Evolutionary conservation across 2,113 vertebrate species (phyloP).

Genomic region (Atherinomorus stipes): DNA sequence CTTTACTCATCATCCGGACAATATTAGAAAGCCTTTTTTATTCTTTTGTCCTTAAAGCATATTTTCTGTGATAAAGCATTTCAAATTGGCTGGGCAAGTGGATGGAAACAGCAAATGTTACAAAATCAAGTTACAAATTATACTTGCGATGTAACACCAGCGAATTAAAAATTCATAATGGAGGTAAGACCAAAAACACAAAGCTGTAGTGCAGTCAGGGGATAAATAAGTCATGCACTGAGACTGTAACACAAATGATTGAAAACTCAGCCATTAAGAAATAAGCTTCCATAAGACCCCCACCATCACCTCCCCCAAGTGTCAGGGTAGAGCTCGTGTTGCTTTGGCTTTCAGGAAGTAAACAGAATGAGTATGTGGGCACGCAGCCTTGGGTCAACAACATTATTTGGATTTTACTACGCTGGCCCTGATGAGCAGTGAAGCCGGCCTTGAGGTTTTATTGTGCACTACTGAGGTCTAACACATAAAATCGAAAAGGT

Average conservation of each 20-base stretch:
- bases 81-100: no score
- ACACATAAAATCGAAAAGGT: slow-evolving; percentile 80
- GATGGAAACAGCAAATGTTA: no score
- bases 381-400: slow-evolving; percentile 65
- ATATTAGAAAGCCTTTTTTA: no score
- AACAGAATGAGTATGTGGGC: slow-evolving; percentile 55
- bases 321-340: not conserved
- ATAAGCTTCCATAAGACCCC: slow-evolving; percentile 9
- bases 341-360: slow-evolving; percentile 29
- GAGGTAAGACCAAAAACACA: slow-evolving; percentile 13
- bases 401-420: slow-evolving; percentile 73
- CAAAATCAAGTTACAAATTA: no score
- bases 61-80: no score
- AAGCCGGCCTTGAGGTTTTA: slow-evolving; percentile 76
- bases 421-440: slow-evolving; percentile 34
- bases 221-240: not conserved
- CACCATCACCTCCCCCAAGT: slow-evolving; percentile 7
- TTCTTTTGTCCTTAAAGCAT: no score
- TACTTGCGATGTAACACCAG: not conserved
- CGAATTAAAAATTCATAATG: slow-evolving; percentile 25
- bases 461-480: slow-evolving; percentile 67
- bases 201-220: not conserved
- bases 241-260: slow-evolving; percentile 19
- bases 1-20: no score
- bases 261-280: slow-evolving; percentile 12